These are phyloP conservation scores for Diarsia mendica DNA, from an alignment of 2,888 invertebrate genomes.

Conservation along the genomic window DNA sequence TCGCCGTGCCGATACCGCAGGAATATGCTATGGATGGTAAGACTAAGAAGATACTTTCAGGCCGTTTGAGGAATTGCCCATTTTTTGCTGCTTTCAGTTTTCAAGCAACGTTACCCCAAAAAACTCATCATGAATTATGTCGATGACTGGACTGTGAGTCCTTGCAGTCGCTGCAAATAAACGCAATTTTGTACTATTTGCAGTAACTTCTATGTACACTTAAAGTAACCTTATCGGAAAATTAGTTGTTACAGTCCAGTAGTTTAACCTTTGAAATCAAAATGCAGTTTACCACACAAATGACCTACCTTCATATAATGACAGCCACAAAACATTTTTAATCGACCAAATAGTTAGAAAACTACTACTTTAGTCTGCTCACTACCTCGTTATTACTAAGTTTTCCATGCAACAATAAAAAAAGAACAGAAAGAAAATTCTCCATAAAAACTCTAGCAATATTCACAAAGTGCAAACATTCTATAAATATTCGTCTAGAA, in stretches of 20 bases:
- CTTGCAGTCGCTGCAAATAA: background rate
- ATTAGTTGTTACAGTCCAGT: background rate
- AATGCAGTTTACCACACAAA: background rate
- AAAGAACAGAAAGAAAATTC: background rate
- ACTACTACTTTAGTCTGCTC: background rate
- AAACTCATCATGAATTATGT: background rate
- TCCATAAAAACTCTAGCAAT: constrained; percentile 2
- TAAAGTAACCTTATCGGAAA: background rate
- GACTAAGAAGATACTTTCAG: background rate
- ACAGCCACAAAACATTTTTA: background rate
- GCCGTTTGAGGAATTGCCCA: too few relatives aligned
- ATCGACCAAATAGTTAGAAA: background rate
- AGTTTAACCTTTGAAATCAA: background rate
- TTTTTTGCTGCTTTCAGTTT: background rate
- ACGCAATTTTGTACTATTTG: background rate
- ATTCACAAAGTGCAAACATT: constrained; percentile 26
- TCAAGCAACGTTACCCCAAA: background rate
- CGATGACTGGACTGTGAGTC: background rate
- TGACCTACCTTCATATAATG: background rate
- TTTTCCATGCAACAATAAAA: constrained; percentile 25
- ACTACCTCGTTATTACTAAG: constrained; percentile 11
- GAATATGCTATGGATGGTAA: constrained; percentile 91
- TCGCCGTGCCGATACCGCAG: constrained; percentile 97
- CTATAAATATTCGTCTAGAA: constrained; percentile 13
- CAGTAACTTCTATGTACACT: background rate